A percentile compares a stretch with the other conserved stretches of the same genome.
Evolutionary conservation across 1,140 invertebrate genomes (phyloP).

Genomic region (Drosophila paulistorum): DNA sequence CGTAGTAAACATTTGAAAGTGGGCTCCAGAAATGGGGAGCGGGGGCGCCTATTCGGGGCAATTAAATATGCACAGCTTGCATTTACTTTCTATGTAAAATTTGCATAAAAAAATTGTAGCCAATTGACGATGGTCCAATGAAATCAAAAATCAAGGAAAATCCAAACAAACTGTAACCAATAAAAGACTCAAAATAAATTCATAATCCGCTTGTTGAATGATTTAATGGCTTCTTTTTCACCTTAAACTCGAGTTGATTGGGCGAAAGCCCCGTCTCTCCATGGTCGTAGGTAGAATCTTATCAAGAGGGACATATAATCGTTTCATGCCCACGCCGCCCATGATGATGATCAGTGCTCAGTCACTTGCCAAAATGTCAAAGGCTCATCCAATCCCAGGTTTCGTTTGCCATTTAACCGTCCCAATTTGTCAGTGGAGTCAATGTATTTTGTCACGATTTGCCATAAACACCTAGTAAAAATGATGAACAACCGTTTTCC

Average conservation of each 20-base stretch:
- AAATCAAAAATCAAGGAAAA: conserved; percentile 4
- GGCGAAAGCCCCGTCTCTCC: not conserved
- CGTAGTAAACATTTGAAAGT: conserved; percentile 6
- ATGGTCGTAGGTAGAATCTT: not conserved
- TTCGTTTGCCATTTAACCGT: conserved; percentile 47
- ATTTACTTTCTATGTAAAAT: conserved; percentile 54
- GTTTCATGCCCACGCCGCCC: not conserved
- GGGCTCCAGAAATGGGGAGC: conserved; percentile 1
- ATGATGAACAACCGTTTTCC: conserved; percentile 46
- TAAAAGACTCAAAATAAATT: not conserved
- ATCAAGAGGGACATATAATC: no score
- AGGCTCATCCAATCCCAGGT: conserved; percentile 26
- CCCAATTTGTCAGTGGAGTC: conserved; percentile 54
- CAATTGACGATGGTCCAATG: not conserved
- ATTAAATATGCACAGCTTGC: conserved; percentile 54
- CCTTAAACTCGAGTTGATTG: conserved; percentile 4
- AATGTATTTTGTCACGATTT: conserved; percentile 72
- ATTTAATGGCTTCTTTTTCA: conserved; percentile 13
- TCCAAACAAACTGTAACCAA: conserved; percentile 4
- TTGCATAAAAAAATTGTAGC: conserved; percentile 43
- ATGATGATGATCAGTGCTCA: not conserved
- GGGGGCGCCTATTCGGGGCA: conserved; percentile 14
- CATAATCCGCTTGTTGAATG: not conserved
- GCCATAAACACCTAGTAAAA: conserved; percentile 73
- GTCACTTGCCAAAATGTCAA: conserved; percentile 68